Base-by-base conservation (phyloP, 2,888 invertebrate genomes). In the Hydriomena furcata region DNA sequence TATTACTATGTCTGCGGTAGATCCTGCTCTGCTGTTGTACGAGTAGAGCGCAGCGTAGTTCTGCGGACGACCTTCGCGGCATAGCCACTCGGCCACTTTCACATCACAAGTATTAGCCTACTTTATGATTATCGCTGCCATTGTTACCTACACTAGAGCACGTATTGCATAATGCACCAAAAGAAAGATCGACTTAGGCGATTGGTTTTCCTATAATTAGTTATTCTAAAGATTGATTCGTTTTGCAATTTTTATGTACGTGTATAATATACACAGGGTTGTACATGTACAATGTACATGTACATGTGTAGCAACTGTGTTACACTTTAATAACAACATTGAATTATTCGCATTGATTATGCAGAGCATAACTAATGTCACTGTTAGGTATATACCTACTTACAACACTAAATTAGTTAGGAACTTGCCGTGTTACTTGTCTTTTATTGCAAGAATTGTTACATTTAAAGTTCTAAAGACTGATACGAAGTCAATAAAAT, bases 61-160 rank as follows among this genome's bases (percentile, higher is more conserved):
- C 58, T 58, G 63, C 59, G 50, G 58, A 48, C 76, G 83, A 81
- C 84, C 84, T 84, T 84, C 82, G 65, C 60, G 63, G 58, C 48
- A 46, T 58, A 54, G 65, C 65, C 61, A 61, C 67, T 69, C 66
- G 71, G 63, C 68, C 73, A 81, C 86, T 87, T 86, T 87, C 86
- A 86, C 86, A 82, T 76, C 69, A 74, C 71, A 65, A 61, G 71
- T 64, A 62, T 73, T 79, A 81, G 72, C 74, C 76, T 71, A 79
- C 74, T 79, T 79, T n/a, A 68, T 69, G 71, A 67, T 76, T 75
- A 80, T 75, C 73, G 66, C 66, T 63, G 43, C 66, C 58, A 75
- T 80, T 81, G 77, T 79, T 75, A 66, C 37, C 21, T 41, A 59
- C 65, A 68, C 62, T 71, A 68, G 66, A 73, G 55, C 66, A 68